Percentiles rank a stretch among this genome's conserved stretches.
Conservation (phyloP, 2,113 vertebrate genomes). For the Cercopithecus mona region DNA sequence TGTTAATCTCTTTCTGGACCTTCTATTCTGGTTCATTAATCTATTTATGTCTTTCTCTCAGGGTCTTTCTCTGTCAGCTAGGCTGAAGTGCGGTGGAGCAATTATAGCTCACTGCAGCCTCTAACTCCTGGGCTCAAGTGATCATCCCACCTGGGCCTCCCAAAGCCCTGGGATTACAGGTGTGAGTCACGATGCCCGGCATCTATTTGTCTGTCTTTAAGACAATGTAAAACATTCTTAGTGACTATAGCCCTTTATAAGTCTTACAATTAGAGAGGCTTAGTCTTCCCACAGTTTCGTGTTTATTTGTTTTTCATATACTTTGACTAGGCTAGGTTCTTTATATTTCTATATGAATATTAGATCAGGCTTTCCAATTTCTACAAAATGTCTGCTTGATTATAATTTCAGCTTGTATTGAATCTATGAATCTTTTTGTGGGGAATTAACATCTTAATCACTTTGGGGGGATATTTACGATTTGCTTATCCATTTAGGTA, state of each 20-base stretch:
- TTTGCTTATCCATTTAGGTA: not conserved
- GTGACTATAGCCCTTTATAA: not conserved
- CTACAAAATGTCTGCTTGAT: not conserved
- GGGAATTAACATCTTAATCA: not conserved
- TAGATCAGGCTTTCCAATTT: not conserved
- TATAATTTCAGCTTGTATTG: not conserved
- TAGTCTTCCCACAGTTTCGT: not conserved
- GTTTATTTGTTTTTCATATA: not conserved
- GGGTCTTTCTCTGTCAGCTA: too few species aligned
- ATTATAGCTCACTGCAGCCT: too few species aligned
- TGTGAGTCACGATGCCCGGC: too few species aligned
- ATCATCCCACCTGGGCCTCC: too few species aligned
- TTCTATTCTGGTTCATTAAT: not conserved
- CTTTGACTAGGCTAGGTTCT: not conserved
- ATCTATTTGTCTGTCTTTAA: not conserved
- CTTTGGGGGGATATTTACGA: not conserved
- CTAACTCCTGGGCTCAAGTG: too few species aligned
- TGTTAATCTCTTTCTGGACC: not conserved
- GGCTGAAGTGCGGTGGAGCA: too few species aligned
- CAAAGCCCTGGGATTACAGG: too few species aligned
- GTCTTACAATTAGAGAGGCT: not conserved
- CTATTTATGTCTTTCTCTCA: not conserved
- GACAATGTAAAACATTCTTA: not conserved
- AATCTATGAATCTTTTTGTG: not conserved
- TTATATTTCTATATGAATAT: not conserved